Base-by-base conservation (phyloP, 2,888 invertebrate species). In the Hartigia nigra region DNA sequence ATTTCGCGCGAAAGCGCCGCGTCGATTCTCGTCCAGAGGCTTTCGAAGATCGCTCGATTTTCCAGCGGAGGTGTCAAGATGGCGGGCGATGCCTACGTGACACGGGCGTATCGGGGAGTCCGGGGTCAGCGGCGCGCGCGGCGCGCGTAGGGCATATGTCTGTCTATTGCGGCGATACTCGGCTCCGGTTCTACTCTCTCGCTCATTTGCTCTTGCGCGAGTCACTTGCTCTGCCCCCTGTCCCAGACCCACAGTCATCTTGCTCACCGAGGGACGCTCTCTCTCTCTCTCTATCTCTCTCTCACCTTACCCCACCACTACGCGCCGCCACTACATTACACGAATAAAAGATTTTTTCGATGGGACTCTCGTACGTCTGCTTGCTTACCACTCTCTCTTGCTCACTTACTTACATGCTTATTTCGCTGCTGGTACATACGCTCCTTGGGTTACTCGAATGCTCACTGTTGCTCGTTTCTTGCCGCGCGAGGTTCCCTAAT, bases 41-140 rank as follows among this genome's bases (percentile, higher is more conserved):
- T 76, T 76, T 79, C 76, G 39, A 79, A 74, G 79, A 76, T 79
- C 76, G 76, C 76, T 76, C 79, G 76, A 79, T 79, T 76, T 76
- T 76, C 79, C 79, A 79, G 76, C 76, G 72, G 76, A 79, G 79
- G 79, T 79, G 79, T 79, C 79, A 79, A 79, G 76, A 79, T 79
- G 79, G 79, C 79, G 79, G 79, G 76, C 79, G 79, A 74, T 79
- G 78, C 78, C 79, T 76, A 79, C 79, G 79, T 79, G 79, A 79
- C 79, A 76, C 74, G 76, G 76, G 79, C 39, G 34, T 31, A 72
- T 12, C 32, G 72, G 34, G 72, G 78, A 72, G 75, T 78, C 75
- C 75, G 76, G 78, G 78, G 78, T 78, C 78, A 78, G 78, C 72
- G 34, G 72, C 72, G 75, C 75, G 78, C 78, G 78, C 75, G 75